phyloP scores from a whole-genome alignment of 2,888 invertebrate genomes.

The Opisthograptis luteolata region DNA sequence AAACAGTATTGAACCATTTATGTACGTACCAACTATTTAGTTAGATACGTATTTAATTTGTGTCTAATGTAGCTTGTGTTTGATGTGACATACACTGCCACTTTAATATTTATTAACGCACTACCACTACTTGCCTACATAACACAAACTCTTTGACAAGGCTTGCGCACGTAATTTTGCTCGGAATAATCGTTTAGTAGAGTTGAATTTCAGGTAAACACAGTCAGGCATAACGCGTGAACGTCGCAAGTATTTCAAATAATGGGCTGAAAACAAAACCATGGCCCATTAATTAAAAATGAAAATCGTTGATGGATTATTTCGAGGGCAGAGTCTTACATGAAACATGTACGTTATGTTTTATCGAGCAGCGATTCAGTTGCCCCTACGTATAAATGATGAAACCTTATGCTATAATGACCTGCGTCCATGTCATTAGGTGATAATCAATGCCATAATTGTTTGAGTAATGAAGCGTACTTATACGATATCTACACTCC shows the following conservation, averaged over 20 bases:
- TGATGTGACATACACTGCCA: constrained; percentile 40
- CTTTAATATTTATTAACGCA: constrained; percentile 21
- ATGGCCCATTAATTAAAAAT: no score
- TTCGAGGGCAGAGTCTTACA: no score
- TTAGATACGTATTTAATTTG: constrained; percentile 34
- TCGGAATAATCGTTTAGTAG: constrained; percentile 6
- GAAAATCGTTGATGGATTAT: no score
- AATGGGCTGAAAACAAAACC: no score
- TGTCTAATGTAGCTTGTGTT: constrained; percentile 30
- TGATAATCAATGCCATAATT: constrained; percentile 7
- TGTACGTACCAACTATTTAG: no score
- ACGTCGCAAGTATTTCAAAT: no score
- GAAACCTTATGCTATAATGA: no score
- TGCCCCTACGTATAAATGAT: no score
- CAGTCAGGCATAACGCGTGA: no score
- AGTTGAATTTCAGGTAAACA: constrained; percentile 7
- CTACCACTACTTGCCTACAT: constrained; percentile 16
- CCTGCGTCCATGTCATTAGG: constrained; percentile 4
- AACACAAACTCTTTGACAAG: constrained; percentile 22
- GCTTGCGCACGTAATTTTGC: constrained; percentile 10
- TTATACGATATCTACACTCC: background rate
- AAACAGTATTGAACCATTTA: no score
- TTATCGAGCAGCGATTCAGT: no score
- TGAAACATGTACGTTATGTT: no score
- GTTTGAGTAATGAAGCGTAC: constrained; percentile 11